These are phyloP conservation scores for Suillia variegata DNA, from an alignment of 2,888 invertebrate genomes.

Conservation along the genomic window DNA sequence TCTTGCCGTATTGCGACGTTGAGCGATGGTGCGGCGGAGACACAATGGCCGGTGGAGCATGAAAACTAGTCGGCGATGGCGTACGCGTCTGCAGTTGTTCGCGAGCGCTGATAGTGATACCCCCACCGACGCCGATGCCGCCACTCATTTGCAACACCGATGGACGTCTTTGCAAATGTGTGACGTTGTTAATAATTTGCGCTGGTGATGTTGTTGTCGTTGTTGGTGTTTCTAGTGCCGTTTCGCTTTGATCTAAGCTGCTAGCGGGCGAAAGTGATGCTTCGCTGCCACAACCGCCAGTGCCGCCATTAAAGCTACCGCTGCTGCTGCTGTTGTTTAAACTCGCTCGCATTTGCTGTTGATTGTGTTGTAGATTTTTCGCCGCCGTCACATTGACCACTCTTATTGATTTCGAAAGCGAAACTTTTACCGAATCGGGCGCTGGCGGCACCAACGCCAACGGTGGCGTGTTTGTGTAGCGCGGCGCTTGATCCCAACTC, in stretches of 20 bases:
- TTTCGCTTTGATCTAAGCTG: slow-evolving; percentile 36
- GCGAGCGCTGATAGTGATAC: background rate
- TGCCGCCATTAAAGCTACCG: too few relatives aligned
- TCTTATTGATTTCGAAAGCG: slow-evolving; percentile 60
- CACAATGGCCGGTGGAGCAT: background rate
- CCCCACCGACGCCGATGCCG: background rate
- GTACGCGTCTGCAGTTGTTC: background rate
- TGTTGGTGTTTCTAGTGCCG: background rate
- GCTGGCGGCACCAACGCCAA: slow-evolving; percentile 61
- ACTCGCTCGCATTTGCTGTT: slow-evolving; percentile 30
- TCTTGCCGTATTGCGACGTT: too few relatives aligned
- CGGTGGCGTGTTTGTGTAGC: slow-evolving; percentile 34
- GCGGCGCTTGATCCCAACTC: slow-evolving; percentile 29
- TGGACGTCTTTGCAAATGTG: slow-evolving; percentile 26
- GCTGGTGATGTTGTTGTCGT: slow-evolving; percentile 24
- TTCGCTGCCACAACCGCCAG: too few relatives aligned
- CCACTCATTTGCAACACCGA: slow-evolving; percentile 22
- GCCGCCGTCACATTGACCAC: slow-evolving; percentile 57
- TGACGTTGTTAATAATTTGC: background rate
- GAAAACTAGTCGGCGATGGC: background rate
- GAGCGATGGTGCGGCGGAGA: background rate
- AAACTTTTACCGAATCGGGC: slow-evolving; percentile 54
- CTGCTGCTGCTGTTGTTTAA: slow-evolving; percentile 24
- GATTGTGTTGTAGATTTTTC: slow-evolving; percentile 47
- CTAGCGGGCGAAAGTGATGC: slow-evolving; percentile 41